Evolutionary conservation across 2,888 invertebrate genomes (phyloP).

Genomic region (Camptogramma bilineatum): DNA sequence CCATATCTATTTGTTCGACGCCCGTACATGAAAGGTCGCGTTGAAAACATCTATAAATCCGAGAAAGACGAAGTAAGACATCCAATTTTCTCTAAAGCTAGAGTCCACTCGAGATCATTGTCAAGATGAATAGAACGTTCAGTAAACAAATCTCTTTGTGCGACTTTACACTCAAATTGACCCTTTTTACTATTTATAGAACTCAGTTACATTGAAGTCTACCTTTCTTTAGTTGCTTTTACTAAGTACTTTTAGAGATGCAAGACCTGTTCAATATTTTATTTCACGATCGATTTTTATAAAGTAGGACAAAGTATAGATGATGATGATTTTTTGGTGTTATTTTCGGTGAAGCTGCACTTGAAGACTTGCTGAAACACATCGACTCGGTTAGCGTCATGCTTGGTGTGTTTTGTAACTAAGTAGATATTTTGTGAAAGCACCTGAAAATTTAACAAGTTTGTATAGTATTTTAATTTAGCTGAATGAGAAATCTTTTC

Average conservation of each 20-base stretch:
- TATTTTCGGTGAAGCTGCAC: too few relatives aligned
- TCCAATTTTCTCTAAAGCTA: conserved; percentile 82
- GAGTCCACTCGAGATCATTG: conserved; percentile 77
- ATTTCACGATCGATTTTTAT: too few relatives aligned
- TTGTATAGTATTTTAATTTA: background rate
- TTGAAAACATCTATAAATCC: conserved; percentile 75
- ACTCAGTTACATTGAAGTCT: conserved; percentile 27
- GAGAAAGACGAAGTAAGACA: conserved; percentile 71
- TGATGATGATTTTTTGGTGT: too few relatives aligned
- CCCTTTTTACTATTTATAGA: conserved; percentile 61
- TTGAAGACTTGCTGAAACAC: background rate
- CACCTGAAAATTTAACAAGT: background rate
- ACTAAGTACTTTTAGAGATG: background rate
- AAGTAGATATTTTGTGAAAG: background rate
- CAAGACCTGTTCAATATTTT: too few relatives aligned
- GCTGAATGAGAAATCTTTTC: background rate
- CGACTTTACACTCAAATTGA: conserved; percentile 65
- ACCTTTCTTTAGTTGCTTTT: conserved; percentile 4
- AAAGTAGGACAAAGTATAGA: too few relatives aligned
- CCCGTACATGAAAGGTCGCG: conserved; percentile 36
- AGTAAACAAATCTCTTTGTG: conserved; percentile 74
- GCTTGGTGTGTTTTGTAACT: too few relatives aligned
- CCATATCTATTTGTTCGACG: conserved; percentile 26
- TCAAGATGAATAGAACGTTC: conserved; percentile 76
- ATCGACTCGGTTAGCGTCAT: background rate